phyloP scores from a whole-genome alignment of 2,888 invertebrate species.

The Temnothorax unifasciatus region DNA sequence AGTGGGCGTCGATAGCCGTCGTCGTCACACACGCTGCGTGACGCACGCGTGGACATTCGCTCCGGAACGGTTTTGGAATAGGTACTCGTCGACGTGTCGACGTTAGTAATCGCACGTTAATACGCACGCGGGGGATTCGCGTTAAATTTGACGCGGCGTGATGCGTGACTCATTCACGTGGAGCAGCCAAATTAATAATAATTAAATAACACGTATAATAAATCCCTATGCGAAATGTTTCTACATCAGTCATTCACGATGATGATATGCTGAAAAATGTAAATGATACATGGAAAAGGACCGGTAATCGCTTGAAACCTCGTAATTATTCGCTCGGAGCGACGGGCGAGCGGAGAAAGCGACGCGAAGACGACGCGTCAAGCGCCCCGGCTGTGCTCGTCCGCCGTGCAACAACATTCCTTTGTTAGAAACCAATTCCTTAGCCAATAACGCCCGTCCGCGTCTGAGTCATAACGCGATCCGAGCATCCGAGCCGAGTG shows the following conservation, averaged over 20 bases:
- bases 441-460: conserved; percentile 76
- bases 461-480: conserved; percentile 80
- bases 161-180: neutral
- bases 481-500: conserved; percentile 73
- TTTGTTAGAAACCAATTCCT: conserved; percentile 83
- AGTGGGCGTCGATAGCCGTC: conserved; percentile 37
- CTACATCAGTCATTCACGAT: neutral
- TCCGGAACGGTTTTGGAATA: conserved; percentile 10
- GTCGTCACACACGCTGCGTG: conserved; percentile 33
- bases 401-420: conserved; percentile 80
- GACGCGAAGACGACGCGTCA: conserved; percentile 19
- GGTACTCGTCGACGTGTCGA: neutral
- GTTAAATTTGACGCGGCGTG: neutral
- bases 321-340: neutral
- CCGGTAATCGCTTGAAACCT: neutral
- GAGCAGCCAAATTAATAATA: neutral
- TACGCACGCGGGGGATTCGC: conserved; percentile 6
- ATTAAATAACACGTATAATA: neutral
- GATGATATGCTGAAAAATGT: neutral
- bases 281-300: neutral
- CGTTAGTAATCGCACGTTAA: conserved; percentile 38
- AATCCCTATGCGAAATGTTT: neutral
- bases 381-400: conserved; percentile 30
- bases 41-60: conserved; percentile 47
- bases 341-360: conserved; percentile 41